phyloP scores from a whole-genome alignment of 2,113 vertebrate species.

The Puma concolor region DNA sequence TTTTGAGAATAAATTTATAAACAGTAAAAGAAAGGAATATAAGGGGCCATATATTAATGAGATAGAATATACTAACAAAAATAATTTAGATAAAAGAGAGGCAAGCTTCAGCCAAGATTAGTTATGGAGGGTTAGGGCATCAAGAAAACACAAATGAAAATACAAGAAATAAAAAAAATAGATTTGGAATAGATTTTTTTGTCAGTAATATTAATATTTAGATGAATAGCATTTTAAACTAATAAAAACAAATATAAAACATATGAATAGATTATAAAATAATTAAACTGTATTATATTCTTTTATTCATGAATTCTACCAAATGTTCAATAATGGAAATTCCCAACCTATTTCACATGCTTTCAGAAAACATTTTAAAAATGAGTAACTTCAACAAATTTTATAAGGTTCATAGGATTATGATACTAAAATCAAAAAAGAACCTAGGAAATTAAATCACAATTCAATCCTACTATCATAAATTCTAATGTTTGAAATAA shows the following conservation, averaged over 20 bases:
- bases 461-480: background rate
- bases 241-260: background rate
- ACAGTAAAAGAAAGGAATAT: background rate
- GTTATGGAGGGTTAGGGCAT: background rate
- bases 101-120: background rate
- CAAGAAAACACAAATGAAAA: background rate
- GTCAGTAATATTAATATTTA: background rate
- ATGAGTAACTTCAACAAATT: background rate
- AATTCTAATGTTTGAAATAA: background rate
- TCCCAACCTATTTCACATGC: background rate
- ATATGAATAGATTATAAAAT: background rate
- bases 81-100: background rate
- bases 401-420: background rate
- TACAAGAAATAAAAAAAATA: background rate
- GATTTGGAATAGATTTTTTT: background rate
- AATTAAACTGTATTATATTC: background rate
- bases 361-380: background rate
- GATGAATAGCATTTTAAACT: background rate
- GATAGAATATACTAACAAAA: background rate
- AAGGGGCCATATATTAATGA: background rate
- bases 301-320: background rate
- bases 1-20: background rate
- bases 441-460: background rate
- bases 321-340: background rate
- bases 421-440: background rate